phyloP scores from a whole-genome alignment of 2,797 vertebrate species.

The Xiphophorus birchmanni region DNA sequence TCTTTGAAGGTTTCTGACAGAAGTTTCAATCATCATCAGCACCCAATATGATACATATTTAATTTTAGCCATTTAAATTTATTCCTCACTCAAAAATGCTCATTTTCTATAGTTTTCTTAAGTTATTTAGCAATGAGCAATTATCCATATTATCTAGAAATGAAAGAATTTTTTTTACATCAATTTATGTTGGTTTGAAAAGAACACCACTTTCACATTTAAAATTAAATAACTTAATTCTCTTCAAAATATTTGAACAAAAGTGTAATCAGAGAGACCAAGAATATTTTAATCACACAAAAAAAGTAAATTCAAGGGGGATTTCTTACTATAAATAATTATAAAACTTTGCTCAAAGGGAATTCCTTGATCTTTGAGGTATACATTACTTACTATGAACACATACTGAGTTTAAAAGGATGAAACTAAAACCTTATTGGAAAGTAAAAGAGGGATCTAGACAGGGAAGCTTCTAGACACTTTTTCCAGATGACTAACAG shows the following conservation, averaged over 20 bases:
- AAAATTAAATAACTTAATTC: background rate
- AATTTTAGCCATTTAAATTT: background rate
- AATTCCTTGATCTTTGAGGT: conserved; percentile 3
- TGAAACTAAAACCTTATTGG: conserved; percentile 53
- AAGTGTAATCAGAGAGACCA: background rate
- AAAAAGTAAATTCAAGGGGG: background rate
- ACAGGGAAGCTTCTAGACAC: conserved; percentile 27
- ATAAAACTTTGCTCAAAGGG: background rate
- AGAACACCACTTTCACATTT: background rate
- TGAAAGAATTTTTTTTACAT: background rate
- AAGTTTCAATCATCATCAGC: background rate
- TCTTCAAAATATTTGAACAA: background rate
- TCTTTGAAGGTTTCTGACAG: background rate
- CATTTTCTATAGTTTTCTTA: background rate
- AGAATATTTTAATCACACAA: background rate
- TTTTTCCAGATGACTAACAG: conserved; percentile 39
- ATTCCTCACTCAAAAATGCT: background rate
- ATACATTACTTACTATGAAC: conserved; percentile 21
- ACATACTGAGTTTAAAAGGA: conserved; percentile 18
- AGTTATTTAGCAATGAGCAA: background rate
- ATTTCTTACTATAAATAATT: background rate
- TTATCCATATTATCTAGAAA: background rate
- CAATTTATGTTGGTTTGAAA: background rate
- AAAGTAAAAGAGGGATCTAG: conserved; percentile 67
- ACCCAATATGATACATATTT: background rate